Evolutionary conservation across 1,140 invertebrate genomes (phyloP).

Genomic region (Solenopsis invicta): DNA sequence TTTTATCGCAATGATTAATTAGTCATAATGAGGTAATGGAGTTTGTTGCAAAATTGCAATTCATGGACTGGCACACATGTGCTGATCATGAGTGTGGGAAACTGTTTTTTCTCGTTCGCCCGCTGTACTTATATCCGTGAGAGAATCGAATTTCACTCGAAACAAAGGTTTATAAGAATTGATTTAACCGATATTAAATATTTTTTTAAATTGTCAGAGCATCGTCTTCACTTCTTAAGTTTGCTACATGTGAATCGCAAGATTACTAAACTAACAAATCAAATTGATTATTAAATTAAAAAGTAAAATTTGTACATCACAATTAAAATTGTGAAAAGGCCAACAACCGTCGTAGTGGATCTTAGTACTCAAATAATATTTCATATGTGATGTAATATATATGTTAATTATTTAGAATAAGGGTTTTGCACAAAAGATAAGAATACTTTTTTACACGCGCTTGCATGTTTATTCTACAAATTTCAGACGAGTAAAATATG

Average conservation of each 20-base stretch:
- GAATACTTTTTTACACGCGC: too few species aligned
- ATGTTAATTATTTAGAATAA: too few species aligned
- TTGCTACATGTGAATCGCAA: not conserved
- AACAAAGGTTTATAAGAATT: conserved; percentile 12
- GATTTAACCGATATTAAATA: not conserved
- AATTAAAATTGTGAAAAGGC: not conserved
- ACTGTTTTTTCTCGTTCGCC: conserved; percentile 4
- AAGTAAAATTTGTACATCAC: not conserved
- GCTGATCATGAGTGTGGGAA: conserved; percentile 45
- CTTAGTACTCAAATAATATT: too few species aligned
- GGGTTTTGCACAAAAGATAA: too few species aligned
- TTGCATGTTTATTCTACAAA: too few species aligned
- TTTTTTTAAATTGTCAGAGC: not conserved
- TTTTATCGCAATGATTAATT: conserved; percentile 22
- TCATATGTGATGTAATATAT: too few species aligned
- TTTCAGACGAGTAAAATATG: too few species aligned
- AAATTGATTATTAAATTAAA: not conserved
- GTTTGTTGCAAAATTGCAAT: conserved; percentile 25
- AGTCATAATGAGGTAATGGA: not conserved
- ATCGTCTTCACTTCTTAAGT: not conserved
- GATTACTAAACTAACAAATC: not conserved
- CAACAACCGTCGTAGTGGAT: too few species aligned
- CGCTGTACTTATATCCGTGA: conserved; percentile 53
- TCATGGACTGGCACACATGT: conserved; percentile 42
- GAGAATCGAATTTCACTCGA: conserved; percentile 18